phyloP scores from a whole-genome alignment of 2,797 vertebrate genomes.

The Eremophila alpestris region DNA sequence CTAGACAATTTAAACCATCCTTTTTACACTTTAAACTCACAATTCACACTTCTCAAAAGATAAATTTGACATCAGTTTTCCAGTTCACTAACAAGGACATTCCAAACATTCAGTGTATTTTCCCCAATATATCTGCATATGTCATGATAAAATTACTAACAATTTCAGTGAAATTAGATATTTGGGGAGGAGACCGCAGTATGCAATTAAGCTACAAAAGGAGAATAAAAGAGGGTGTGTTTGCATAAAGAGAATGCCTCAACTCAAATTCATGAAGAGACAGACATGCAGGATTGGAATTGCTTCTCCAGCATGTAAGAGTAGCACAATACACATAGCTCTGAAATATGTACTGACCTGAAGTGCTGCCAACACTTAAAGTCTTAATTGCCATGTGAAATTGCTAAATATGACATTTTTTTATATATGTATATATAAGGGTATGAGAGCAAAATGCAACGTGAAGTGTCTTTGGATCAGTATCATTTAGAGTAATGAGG shows the following conservation, averaged over 20 bases:
- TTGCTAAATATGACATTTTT: not conserved
- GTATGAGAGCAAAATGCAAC: not conserved
- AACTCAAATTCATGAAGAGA: not conserved
- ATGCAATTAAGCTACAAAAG: conserved; percentile 26
- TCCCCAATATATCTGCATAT: not conserved
- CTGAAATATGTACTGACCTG: not conserved
- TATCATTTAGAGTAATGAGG: not conserved
- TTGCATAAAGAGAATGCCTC: not conserved
- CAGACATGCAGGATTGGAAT: not conserved
- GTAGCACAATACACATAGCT: not conserved
- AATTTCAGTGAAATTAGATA: conserved; percentile 27
- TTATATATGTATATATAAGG: not conserved
- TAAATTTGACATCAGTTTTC: conserved; percentile 36
- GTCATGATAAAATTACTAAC: conserved; percentile 19
- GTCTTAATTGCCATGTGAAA: not conserved
- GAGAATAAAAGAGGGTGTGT: not conserved
- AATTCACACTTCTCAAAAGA: conserved; percentile 26
- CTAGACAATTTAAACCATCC: not conserved
- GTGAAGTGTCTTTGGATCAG: not conserved
- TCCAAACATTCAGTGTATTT: conserved; percentile 9
- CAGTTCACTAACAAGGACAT: conserved; percentile 2
- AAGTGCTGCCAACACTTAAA: not conserved
- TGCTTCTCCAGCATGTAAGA: not conserved
- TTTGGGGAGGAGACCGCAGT: not conserved
- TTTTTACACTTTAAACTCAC: conserved; percentile 26